Evolutionary conservation across 2,888 invertebrate genomes (phyloP), one percentile per base, ranked within the genome.

Genomic region (Acanthopleura granulata): DNA sequence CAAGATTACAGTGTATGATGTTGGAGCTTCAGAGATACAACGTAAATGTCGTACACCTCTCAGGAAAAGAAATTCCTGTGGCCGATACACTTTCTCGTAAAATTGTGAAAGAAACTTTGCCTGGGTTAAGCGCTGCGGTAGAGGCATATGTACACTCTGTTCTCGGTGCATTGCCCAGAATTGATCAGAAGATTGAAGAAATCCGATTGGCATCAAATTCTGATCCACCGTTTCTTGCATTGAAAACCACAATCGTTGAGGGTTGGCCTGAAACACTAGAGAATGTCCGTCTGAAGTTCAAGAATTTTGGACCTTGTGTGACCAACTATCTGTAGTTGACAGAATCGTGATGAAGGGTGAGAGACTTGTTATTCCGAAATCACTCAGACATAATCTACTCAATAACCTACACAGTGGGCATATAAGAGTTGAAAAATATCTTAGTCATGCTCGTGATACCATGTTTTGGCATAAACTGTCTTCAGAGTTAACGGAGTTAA

Each of bases 261-360:
- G 57, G 3, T 57, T 3, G 57, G 6, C 57, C 6, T 3, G 12
- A 57, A 57, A 57, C 57, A 18, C 12, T 6, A 57, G 12, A 57
- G 57, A 57, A n/a, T 57, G 57, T 57, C 22, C 57, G 3, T 4
- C 57, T 57, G 12, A 18, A 18, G 12, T 57, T 6, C 57, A 22
- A 6, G 57, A 57, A 6, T 57, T n/a, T 57, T 57, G 57, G 57
- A 57, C 57, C 1, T n/a, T 57, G 3, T 12, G 57, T 22, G 6
- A 57, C 57, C n/a, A 57, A 57, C 57, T 57, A 22, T 57, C 12
- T 6, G 57, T 57, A n/a, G 57, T 57, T 57, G 57, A 57, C 57
- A 12, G 22, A 18, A 57, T 57, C 22, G 22, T 57, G n/a, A 40
- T 9, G 40, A 40, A 57, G 22, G 57, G 57, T 12, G 57, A 57